A percentile compares a stretch with the other conserved stretches of the same genome.
These are phyloP conservation scores for Dinothrombium tinctorium DNA, from an alignment of 1,140 invertebrate genomes.

Conservation along the genomic window DNA sequence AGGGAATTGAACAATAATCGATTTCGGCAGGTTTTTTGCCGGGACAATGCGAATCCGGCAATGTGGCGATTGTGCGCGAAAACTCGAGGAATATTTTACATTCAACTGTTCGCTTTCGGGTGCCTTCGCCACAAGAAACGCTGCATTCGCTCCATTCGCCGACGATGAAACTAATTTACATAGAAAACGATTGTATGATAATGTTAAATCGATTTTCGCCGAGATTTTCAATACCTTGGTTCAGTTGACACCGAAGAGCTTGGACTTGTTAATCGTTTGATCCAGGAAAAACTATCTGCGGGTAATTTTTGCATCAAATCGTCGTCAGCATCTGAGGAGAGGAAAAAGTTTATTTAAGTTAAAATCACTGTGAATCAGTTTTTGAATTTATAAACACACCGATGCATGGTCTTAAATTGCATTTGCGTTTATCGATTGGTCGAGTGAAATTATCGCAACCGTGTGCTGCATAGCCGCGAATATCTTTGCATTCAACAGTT, in stretches of 20 bases:
- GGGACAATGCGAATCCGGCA: constrained; percentile 66
- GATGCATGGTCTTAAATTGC: constrained; percentile 24
- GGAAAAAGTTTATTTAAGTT: too few relatives aligned
- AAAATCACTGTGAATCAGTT: too few relatives aligned
- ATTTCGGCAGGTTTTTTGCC: constrained; percentile 13
- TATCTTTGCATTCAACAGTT: constrained; percentile 48
- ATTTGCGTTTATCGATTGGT: constrained; percentile 20
- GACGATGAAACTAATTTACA: constrained; percentile 35
- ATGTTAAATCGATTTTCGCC: neutral
- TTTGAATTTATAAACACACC: constrained; percentile 29
- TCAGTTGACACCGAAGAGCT: constrained; percentile 4
- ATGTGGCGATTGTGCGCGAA: constrained; percentile 50
- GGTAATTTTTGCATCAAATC: too few relatives aligned
- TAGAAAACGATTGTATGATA: neutral
- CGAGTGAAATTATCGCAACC: constrained; percentile 27
- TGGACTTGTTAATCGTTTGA: too few relatives aligned
- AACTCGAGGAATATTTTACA: constrained; percentile 86
- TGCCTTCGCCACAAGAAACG: constrained; percentile 64
- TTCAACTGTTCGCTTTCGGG: constrained; percentile 46
- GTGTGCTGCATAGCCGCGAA: constrained; percentile 23
- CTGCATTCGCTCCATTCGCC: constrained; percentile 68
- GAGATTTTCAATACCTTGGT: constrained; percentile 6
- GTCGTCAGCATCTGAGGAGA: too few relatives aligned
- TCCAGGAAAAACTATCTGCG: too few relatives aligned
- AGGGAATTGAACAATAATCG: constrained; percentile 6